Conservation (phyloP, 2,113 vertebrate genomes). For the Probosciger aterrimus region DNA sequence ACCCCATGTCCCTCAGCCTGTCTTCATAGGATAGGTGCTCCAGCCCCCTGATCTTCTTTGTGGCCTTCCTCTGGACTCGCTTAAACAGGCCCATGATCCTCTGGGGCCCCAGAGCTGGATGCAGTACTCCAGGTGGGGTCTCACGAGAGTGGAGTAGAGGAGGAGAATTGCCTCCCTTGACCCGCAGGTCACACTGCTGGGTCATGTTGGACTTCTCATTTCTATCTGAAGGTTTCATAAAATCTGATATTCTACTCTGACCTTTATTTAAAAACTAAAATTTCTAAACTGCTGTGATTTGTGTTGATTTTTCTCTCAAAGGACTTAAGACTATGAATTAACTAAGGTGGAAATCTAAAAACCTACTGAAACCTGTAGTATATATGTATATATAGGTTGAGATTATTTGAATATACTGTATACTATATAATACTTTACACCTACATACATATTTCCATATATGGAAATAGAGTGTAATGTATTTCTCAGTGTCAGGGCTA, state of each 20-base stretch:
- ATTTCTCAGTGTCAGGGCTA: not conserved
- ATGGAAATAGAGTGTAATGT: not conserved
- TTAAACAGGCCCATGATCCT: not conserved
- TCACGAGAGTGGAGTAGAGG: not conserved
- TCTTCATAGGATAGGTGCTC: not conserved
- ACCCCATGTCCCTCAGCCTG: not conserved
- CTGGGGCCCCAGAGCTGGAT: not conserved
- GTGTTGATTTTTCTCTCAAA: not conserved
- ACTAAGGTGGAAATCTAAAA: not conserved
- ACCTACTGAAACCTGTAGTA: not conserved
- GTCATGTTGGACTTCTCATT: not conserved
- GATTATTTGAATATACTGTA: not conserved
- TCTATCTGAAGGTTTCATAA: not conserved
- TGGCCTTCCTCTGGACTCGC: not conserved
- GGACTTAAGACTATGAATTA: not conserved
- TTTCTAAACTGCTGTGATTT: not conserved
- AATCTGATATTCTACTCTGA: not conserved
- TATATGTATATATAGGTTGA: not conserved
- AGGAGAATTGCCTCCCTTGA: not conserved
- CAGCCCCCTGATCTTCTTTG: not conserved
- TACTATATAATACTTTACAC: not conserved
- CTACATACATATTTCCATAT: too few relatives aligned
- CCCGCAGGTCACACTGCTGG: not conserved
- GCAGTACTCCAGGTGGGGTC: not conserved
- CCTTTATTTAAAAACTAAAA: not conserved